Percentiles rank a stretch among this genome's conserved stretches.
phyloP scores from a whole-genome alignment of 1,140 invertebrate species.

The Nautilus pompilius region DNA sequence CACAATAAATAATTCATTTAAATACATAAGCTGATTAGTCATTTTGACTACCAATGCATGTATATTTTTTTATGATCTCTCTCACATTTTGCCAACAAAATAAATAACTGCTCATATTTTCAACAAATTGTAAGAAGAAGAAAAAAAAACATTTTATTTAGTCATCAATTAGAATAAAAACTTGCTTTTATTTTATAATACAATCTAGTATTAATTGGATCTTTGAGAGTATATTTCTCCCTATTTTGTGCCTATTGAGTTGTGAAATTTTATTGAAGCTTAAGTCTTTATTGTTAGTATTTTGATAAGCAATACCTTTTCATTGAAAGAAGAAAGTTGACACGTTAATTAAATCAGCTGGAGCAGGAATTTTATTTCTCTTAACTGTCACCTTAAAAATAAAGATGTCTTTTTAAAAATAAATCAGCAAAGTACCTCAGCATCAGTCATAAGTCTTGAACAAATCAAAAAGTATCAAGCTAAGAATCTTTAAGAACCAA shows the following conservation, averaged over 20 bases:
- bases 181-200: not conserved
- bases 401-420: not conserved
- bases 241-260: slow-evolving; percentile 66
- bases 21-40: no score
- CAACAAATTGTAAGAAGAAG: not conserved
- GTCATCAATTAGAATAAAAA: not conserved
- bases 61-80: not conserved
- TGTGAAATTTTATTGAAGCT: slow-evolving; percentile 66
- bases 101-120: not conserved
- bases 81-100: not conserved
- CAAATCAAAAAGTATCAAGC: not conserved
- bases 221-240: slow-evolving; percentile 3
- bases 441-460: no score
- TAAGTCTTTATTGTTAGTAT: slow-evolving; percentile 1
- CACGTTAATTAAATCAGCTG: not conserved
- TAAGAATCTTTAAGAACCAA: not conserved
- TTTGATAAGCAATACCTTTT: no score
- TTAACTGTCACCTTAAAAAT: not conserved
- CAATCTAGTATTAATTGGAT: not conserved
- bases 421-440: not conserved
- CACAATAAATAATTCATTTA: no score
- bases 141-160: not conserved
- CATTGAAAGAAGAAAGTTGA: not conserved
- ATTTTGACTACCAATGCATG: not conserved
- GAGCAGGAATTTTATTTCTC: not conserved